Evolutionary conservation across 2,888 invertebrate genomes (phyloP), one percentile per base, ranked within the genome.

Genomic region (Scaptomyza caliginosa): DNA sequence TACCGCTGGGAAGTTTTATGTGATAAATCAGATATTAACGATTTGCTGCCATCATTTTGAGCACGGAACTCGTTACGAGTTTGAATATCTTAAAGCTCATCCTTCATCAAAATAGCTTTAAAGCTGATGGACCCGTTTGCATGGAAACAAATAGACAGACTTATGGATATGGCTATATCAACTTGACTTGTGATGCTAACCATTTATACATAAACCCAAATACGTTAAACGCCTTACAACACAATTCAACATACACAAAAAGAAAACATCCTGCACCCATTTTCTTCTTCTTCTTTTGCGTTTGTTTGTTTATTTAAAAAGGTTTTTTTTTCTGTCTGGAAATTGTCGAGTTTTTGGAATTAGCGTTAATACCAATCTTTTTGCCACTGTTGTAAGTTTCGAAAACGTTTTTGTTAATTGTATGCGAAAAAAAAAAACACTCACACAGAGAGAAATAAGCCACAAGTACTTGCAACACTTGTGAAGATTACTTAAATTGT

Each of bases 361-460:
- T 39, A 70, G 39, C 34, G 63, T 48, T 56, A 36, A 46, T 39
- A 52, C 43, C 34, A 13, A 46, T 38, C 26, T 24, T 52, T 55
- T 70, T 48, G 55, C 69, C 60, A 60, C 54, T 67, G 69, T 59
- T 67, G 50, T 39, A 21, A 38, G 19, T 60, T 59, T 60, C 21
- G 39, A 32, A 28, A 43, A 59, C 16, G 59, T 57, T 68, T 70
- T 69, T 69, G 63, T 69, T 63, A 55, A 62, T 70, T 62, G 69
- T 67, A 52, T 74, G 74, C 74, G 52, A 74, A 46, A 74, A 46
- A 52, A 39, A 43, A 30, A 30, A 28, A 42, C n/a, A n/a, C n/a
- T n/a, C n/a, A n/a, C n/a, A n/a, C n/a, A 21, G n/a, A 17, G 19
- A 43, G 21, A 19, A 40, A 40, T 7, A 7, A 23, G 19, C 19